Base-by-base conservation (phyloP, 2,888 invertebrate genomes). In the Neocrepidodera transversa region DNA sequence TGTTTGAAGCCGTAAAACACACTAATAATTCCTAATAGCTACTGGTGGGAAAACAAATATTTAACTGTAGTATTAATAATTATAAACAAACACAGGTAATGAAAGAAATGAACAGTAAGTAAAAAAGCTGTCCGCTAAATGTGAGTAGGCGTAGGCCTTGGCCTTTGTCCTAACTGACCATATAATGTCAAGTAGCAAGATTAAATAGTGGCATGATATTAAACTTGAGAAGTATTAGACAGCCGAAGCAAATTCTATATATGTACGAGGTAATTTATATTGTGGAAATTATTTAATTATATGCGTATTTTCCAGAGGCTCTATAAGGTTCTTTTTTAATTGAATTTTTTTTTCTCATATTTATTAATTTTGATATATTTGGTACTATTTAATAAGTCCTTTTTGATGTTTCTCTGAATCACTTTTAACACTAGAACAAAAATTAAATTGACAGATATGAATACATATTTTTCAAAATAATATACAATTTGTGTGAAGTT, bases 141-240 rank as follows among this genome's bases (percentile, higher is more conserved):
- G 55, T 55, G 36, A 55, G 69, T 69, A 67, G 69, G 69, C 52
- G 68, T 66, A 65, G 65, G 55, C 68, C 68, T 70, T 70, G 70
- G 70, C 70, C 70, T 70, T 70, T 68, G 68, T 66, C 63, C 68
- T 60, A 67, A 67, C 66, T 69, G 67, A 64, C 66, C 66, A 66
- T 66, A 64, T 61, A 64, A 64, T 66, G 60, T 59, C 62, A 64
- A 63, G 62, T 58, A 64, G 61, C 54, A 58, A 50, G 57, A 53
- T 38, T 53, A 28, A 58, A 57, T 50, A 57, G 5, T 26, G 14
- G 45, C 32, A 8, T 47, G 16, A 47, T 17, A 11, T 48, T 48
- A 48, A 48, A 48, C 32, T 48, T 32, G 32, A 48, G 32, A 17
- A 32, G 32, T n/a, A 48, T 14, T 48, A 48, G 42, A 43, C 38